phyloP scores from a whole-genome alignment of 2,113 vertebrate genomes.

The Aspidoscelis tigris region DNA sequence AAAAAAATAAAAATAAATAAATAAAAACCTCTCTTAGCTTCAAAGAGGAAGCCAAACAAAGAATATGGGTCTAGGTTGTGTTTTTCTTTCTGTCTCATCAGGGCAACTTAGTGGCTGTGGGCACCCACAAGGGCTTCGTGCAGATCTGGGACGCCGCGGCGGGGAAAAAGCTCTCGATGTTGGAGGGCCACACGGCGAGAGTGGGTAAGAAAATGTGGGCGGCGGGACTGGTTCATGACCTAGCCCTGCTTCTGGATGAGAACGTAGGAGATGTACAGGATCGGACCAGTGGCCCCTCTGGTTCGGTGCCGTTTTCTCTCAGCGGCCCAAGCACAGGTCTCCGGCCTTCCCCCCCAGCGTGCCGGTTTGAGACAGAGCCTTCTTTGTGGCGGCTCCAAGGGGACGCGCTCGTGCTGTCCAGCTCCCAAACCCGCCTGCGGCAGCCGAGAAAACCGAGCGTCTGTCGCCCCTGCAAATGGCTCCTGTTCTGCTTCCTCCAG shows the following conservation, averaged over 20 bases:
- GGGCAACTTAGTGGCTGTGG: slow-evolving; percentile 96
- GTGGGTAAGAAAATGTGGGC: slow-evolving; percentile 83
- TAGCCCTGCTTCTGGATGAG: too few relatives aligned
- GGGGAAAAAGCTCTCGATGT: slow-evolving; percentile 92
- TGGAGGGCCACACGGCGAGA: slow-evolving; percentile 96
- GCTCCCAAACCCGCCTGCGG: neutral
- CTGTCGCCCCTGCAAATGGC: neutral
- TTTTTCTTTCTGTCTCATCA: slow-evolving; percentile 53
- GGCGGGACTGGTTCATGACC: neutral
- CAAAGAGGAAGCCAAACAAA: neutral
- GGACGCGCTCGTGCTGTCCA: too few relatives aligned
- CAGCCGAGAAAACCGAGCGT: too few relatives aligned
- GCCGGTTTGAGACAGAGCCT: too few relatives aligned
- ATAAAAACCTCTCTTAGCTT: neutral
- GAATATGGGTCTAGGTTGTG: too few relatives aligned
- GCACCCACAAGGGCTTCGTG: slow-evolving; percentile 97
- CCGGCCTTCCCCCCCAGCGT: too few relatives aligned
- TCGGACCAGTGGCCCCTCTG: too few relatives aligned
- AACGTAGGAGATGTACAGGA: too few relatives aligned
- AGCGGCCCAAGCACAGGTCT: too few relatives aligned
- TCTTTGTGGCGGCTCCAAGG: too few relatives aligned
- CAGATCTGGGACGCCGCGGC: slow-evolving; percentile 98
- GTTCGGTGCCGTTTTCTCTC: too few relatives aligned
- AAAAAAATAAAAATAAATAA: neutral
- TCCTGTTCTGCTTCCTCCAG: slow-evolving; percentile 61